phyloP scores from a whole-genome alignment of 2,888 invertebrate genomes.

The Drosophila falleni region DNA sequence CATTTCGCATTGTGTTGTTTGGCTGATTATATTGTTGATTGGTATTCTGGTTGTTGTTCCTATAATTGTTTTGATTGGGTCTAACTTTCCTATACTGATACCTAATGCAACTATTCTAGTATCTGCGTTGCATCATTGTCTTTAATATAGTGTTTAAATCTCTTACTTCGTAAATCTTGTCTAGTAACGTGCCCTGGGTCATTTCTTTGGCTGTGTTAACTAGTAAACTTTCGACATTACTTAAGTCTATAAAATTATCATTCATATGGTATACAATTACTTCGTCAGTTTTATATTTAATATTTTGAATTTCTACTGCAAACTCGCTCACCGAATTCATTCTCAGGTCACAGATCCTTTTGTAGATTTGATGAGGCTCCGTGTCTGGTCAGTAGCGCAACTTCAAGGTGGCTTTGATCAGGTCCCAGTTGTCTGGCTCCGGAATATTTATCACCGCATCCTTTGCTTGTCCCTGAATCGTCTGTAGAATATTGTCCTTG shows the following conservation, averaged over 20 bases:
- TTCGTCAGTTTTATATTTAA: neutral
- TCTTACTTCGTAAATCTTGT: slow-evolving; percentile 1
- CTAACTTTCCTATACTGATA: neutral
- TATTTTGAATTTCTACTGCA: neutral
- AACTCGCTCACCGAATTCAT: neutral
- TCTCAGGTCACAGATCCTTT: neutral
- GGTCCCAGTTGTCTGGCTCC: neutral
- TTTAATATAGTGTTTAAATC: neutral
- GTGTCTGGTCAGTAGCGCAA: neutral
- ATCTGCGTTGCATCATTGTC: neutral
- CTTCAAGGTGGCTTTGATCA: neutral
- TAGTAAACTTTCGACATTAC: neutral
- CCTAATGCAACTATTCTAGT: neutral
- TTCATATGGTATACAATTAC: slow-evolving; percentile 1
- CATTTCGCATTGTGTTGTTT: neutral
- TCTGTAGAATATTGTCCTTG: neutral
- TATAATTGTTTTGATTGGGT: neutral
- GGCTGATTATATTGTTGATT: neutral
- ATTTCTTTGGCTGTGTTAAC: slow-evolving; percentile 1
- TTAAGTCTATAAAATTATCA: neutral
- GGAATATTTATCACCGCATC: neutral
- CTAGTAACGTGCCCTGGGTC: slow-evolving; percentile 1
- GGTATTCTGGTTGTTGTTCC: neutral
- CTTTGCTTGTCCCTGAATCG: neutral
- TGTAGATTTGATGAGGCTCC: no score